Percentiles rank a stretch among this genome's conserved stretches.
These are phyloP conservation scores for Ptiloglossa arizonensis DNA, from an alignment of 1,140 invertebrate species.

Conservation along the genomic window DNA sequence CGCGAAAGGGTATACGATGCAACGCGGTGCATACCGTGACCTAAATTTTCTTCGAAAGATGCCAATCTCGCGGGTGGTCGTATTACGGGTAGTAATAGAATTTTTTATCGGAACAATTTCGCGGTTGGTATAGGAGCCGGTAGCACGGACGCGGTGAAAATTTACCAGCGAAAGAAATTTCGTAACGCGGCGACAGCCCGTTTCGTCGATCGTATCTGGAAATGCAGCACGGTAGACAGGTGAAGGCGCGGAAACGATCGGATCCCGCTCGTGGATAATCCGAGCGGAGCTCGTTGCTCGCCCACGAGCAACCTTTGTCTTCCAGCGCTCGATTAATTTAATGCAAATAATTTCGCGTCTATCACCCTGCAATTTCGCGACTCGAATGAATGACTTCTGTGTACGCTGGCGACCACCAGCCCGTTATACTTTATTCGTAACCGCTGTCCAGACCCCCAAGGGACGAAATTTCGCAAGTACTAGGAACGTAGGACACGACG, in stretches of 20 bases:
- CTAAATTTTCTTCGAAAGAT: slow-evolving; percentile 40
- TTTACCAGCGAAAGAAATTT: slow-evolving; percentile 21
- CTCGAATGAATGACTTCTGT: slow-evolving; percentile 29
- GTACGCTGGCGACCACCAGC: neutral
- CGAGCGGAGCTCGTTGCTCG: slow-evolving; percentile 1
- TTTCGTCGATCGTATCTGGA: slow-evolving; percentile 44
- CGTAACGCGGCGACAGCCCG: slow-evolving; percentile 27
- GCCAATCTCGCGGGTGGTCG: slow-evolving; percentile 12
- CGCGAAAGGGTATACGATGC: neutral
- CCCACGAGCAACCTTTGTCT: slow-evolving; percentile 21
- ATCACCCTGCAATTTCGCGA: slow-evolving; percentile 5
- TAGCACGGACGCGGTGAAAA: slow-evolving; percentile 14
- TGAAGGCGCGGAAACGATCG: slow-evolving; percentile 35
- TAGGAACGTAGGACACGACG: no score
- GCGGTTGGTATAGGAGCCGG: neutral
- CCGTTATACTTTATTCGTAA: neutral
- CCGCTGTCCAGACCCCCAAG: no score
- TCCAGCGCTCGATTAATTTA: slow-evolving; percentile 29
- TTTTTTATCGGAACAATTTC: slow-evolving; percentile 54
- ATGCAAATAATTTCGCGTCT: slow-evolving; percentile 46
- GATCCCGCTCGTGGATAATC: slow-evolving; percentile 33
- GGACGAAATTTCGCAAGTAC: neutral
- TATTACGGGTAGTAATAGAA: slow-evolving; percentile 47
- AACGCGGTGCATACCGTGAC: slow-evolving; percentile 15
- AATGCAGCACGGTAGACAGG: slow-evolving; percentile 24